Conservation (phyloP, 2,888 invertebrate genomes). For the Siphonodentalium dalli region DNA sequence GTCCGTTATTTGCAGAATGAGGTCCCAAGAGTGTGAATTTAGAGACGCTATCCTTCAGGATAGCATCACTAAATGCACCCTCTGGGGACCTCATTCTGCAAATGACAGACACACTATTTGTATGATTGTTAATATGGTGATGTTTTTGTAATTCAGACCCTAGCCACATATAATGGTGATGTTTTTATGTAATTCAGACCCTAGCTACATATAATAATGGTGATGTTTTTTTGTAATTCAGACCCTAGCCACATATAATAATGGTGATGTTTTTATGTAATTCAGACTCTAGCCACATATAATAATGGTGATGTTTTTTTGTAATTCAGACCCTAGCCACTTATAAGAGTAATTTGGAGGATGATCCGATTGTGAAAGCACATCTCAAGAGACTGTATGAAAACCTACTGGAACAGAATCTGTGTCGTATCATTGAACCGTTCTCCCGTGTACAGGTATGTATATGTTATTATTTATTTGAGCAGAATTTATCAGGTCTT, state of each 20-base stretch:
- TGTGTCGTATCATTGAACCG: slow-evolving; percentile 98
- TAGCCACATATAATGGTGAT: neutral
- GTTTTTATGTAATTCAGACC: neutral
- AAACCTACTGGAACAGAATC: slow-evolving; percentile 98
- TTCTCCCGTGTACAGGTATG: slow-evolving; percentile 90
- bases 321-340: slow-evolving; percentile 76
- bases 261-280: neutral
- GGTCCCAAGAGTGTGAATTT: no score
- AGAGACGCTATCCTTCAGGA: no score
- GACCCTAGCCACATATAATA: slow-evolving; percentile 68
- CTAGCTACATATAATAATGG: neutral
- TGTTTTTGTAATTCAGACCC: no score
- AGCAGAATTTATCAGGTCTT: no score
- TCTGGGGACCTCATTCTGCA: no score
- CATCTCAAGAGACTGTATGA: slow-evolving; percentile 97
- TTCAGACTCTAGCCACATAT: neutral
- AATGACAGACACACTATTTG: no score
- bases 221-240: neutral
- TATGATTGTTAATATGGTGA: neutral
- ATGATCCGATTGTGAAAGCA: slow-evolving; percentile 95
- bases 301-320: neutral
- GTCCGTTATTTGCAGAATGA: no score
- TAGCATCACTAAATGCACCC: no score
- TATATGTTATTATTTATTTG: neutral
- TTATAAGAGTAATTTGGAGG: slow-evolving; percentile 87